Evolutionary conservation across 2,113 vertebrate species (phyloP).

Genomic region (Chelonoidis abingdonii): DNA sequence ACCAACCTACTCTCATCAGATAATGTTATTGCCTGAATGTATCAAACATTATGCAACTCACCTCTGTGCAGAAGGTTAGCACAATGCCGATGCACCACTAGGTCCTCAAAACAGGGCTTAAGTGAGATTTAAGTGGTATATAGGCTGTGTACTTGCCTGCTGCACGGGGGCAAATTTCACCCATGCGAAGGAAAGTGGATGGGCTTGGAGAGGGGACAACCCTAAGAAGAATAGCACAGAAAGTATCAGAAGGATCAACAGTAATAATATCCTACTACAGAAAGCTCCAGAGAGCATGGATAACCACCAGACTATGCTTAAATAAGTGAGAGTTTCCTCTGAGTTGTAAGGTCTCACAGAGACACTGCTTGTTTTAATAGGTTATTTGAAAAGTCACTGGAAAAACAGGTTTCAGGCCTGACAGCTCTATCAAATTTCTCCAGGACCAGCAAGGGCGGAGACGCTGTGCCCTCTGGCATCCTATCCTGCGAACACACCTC

Average conservation of each 20-base stretch:
- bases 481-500: fast-evolving
- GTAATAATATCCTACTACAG: not conserved
- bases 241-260: not conserved
- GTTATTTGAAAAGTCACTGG: conserved; percentile 39
- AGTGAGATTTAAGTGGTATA: not conserved
- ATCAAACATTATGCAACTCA: not conserved
- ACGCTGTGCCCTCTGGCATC: not conserved
- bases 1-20: not conserved
- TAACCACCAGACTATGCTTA: not conserved
- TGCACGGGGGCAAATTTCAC: not conserved
- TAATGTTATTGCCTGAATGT: not conserved
- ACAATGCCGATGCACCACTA: not conserved
- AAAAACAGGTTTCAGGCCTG: conserved; percentile 18
- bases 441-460: not conserved
- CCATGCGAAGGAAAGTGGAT: not conserved
- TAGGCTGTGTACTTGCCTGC: not conserved
- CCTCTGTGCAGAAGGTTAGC: not conserved
- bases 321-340: conserved; percentile 16
- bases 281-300: not conserved
- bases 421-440: not conserved
- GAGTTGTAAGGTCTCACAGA: not conserved
- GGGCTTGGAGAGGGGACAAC: not conserved
- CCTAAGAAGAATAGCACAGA: not conserved
- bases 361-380: conserved; percentile 31
- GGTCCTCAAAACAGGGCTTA: not conserved